Evolutionary conservation across 2,797 vertebrate species (phyloP), one percentile per base, ranked within the genome.

Genomic region (Pristis pectinata): DNA sequence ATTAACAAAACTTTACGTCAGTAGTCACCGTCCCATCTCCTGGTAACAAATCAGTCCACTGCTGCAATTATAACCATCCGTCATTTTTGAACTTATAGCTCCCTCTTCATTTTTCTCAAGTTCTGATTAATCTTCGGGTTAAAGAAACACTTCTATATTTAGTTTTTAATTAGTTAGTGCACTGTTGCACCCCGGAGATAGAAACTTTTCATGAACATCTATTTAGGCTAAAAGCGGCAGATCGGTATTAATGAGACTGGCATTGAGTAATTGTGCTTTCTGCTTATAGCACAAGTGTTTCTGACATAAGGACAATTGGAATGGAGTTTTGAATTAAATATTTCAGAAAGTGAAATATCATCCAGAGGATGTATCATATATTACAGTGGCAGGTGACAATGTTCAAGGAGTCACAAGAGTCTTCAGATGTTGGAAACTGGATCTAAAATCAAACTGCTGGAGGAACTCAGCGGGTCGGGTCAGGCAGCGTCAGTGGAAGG

Each of bases 151-250:
- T 41, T 91, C 87, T 24, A 67, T 91, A 41, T 91, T 91, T 91
- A 91, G n/a, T 13, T 41, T 67, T 91, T 67, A 91, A 91, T 91
- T 67, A 91, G n/a, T 37, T 67, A 91, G 61, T 41, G 87, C 87
- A 37, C n/a, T 64, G 87, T 64, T 67, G 61, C n/a, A 91, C n/a
- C 22, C 87, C 19, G 67, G n/a, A 24, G 61, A 91, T 41, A 61
- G 17, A 67, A 67, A 91, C 53, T 37, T 89, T 61, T 9, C 6
- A 89, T 37, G 34, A n/a, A 61, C 34, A 89, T 37, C 34, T 37
- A 91, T 67, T 91, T 87, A 41, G 1, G 22, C 61, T 67, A 41
- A 91, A 24, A 67, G n/a, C 13, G 22, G 8, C n/a, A 91, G 87
- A 37, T 67, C 8, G 24, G 37, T 37, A 37, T 91, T 67, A 37